These are phyloP conservation scores for Baccha elongata DNA, from an alignment of 2,888 invertebrate genomes.

Conservation along the genomic window DNA sequence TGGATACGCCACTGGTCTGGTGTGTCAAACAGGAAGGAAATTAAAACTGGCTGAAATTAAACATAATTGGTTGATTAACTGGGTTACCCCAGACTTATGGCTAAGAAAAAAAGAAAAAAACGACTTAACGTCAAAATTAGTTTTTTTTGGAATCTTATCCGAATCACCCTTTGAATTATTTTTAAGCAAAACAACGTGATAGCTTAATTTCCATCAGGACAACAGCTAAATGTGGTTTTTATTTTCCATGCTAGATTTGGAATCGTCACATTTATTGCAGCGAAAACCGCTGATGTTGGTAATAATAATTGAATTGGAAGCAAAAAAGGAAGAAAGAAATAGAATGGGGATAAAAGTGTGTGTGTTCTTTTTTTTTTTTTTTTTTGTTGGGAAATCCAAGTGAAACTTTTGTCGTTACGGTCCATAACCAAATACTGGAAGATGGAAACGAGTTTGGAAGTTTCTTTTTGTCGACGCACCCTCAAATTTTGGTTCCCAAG, in stretches of 20 bases:
- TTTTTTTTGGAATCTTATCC: too few relatives aligned
- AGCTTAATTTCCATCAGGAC: too few relatives aligned
- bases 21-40: too few relatives aligned
- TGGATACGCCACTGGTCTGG: too few relatives aligned
- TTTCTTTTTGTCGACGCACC: slow-evolving; percentile 19
- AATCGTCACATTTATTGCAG: slow-evolving; percentile 36
- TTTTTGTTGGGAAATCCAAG: not conserved
- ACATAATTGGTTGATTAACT: too few relatives aligned
- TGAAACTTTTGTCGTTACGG: slow-evolving; percentile 15
- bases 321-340: not conserved
- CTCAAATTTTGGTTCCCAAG: not conserved
- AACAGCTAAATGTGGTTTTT: slow-evolving; percentile 49
- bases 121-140: too few relatives aligned
- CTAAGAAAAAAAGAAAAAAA: too few relatives aligned
- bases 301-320: slow-evolving; percentile 51
- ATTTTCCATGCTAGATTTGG: not conserved
- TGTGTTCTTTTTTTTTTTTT: not conserved
- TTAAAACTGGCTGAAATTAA: too few relatives aligned
- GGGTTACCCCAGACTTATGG: too few relatives aligned
- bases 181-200: too few relatives aligned
- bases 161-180: too few relatives aligned
- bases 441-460: slow-evolving; percentile 10
- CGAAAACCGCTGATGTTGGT: slow-evolving; percentile 31
- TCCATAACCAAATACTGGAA: slow-evolving; percentile 23
- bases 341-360: too few relatives aligned